These are phyloP conservation scores for Campoletis raptor DNA, from an alignment of 2,888 invertebrate species.

Conservation along the genomic window DNA sequence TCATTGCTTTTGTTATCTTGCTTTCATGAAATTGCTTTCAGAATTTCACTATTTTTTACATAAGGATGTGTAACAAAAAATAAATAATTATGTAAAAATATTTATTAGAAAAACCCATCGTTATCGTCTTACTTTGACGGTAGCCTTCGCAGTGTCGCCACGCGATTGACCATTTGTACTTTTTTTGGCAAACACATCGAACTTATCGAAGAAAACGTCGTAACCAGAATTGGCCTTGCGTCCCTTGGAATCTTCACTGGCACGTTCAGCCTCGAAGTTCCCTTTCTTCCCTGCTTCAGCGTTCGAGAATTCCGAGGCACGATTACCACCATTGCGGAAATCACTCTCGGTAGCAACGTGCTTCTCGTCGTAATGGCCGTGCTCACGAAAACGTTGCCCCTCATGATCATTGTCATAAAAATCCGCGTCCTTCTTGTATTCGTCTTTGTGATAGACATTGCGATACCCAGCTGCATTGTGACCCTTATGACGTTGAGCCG, in stretches of 20 bases:
- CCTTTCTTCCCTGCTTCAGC: slow-evolving; percentile 93
- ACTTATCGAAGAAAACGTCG: slow-evolving; percentile 91
- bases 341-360: slow-evolving; percentile 93
- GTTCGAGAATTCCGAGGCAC: slow-evolving; percentile 91
- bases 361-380: slow-evolving; percentile 91
- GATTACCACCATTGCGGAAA: slow-evolving; percentile 91
- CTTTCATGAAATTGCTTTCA: neutral
- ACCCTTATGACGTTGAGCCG: slow-evolving; percentile 92
- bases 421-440: slow-evolving; percentile 91
- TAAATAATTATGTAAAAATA: slow-evolving; percentile 11
- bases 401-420: slow-evolving; percentile 93
- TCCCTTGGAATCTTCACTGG: slow-evolving; percentile 92
- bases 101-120: neutral
- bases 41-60: neutral
- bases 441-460: slow-evolving; percentile 93
- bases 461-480: slow-evolving; percentile 95
- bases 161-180: slow-evolving; percentile 92
- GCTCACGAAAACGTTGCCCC: slow-evolving; percentile 92
- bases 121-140: slow-evolving; percentile 36
- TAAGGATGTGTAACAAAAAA: neutral
- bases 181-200: slow-evolving; percentile 91
- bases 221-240: slow-evolving; percentile 92
- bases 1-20: neutral
- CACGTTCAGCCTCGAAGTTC: slow-evolving; percentile 91
- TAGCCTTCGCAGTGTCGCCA: slow-evolving; percentile 87